phyloP scores from a whole-genome alignment of 2,113 vertebrate genomes.

The Podiceps cristatus region DNA sequence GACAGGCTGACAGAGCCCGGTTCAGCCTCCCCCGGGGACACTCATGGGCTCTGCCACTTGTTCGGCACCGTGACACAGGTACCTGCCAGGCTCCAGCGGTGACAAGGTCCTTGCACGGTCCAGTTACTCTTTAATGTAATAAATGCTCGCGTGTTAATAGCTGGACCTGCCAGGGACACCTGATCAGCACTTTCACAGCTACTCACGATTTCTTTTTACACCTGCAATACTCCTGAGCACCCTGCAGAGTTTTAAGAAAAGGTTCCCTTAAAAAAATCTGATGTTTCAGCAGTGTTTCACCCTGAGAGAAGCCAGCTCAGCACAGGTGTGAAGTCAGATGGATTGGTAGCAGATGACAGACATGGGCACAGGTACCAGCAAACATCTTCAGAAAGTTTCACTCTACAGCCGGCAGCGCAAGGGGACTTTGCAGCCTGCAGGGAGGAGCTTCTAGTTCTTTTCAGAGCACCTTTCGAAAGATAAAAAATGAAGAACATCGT shows the following conservation, averaged over 20 bases:
- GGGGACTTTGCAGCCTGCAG: not conserved
- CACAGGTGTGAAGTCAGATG: not conserved
- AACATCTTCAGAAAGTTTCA: not conserved
- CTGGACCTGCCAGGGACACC: not conserved
- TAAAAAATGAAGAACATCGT: not conserved
- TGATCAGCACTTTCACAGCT: not conserved
- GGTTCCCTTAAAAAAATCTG: not conserved
- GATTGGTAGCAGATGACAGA: not conserved
- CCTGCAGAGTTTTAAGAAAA: not conserved
- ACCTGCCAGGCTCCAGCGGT: not conserved
- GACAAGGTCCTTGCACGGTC: not conserved
- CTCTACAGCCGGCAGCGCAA: not conserved
- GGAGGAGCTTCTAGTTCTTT: not conserved
- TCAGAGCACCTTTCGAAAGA: not conserved
- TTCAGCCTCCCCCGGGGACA: not conserved
- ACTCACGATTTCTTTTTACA: not conserved
- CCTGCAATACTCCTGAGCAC: not conserved
- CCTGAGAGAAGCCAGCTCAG: slow-evolving; percentile 38
- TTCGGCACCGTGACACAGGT: not conserved
- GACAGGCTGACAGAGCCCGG: not conserved
- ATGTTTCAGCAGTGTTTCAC: not conserved
- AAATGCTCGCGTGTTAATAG: not conserved
- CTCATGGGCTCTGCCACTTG: rapidly evolving
- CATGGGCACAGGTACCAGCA: not conserved
- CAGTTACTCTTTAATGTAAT: not conserved